Base-by-base conservation (phyloP, 2,888 invertebrate species). In the Drosophila nigricruria region DNA sequence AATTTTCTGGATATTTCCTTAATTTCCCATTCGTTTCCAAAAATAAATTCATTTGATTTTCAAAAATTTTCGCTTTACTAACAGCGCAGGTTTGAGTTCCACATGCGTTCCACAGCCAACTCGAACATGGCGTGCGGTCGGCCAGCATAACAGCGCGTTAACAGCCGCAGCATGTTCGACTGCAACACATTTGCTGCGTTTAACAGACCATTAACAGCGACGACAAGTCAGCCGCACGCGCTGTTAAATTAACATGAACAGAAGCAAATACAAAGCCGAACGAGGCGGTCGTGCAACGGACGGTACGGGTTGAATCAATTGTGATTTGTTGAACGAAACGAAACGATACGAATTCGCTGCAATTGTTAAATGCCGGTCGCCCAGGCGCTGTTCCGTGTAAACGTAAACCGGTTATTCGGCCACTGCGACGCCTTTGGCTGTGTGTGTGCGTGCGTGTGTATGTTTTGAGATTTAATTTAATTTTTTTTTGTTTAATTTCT, bases 211-310 rank as follows among this genome's bases (percentile, higher is more conserved):
- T 20, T 42, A 42, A 40, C 40, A 56, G 38, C 8, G 52, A 8
- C 42, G 40, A 30, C 40, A 32, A 50, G 56, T 27, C 18, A 58
- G 47, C 47, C 40, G 47, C 59, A 72, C 38, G 20, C 20, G 1
- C 47, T 67, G 73, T 72, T 76, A 72, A 53, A 14, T 56, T 43
- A 53, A 59, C 47, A 52, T 50, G 62, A 66, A 61, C 79, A 77
- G 79, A 79, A 77, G 79, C 77, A 67, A 79, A 77, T 59, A 58
- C 75, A 77, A 75, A 79, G 75, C 77, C 77, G 66, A 77, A 67
- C 70, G 38, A 75, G 54, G 63, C 79, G 79, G 77, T 79, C 75
- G 77, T 75, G 76, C 50, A 45, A 52, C 79, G 79, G 79, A 79
- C 79, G 77, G 70, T 79, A 58, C 79, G 77, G 77, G 59, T 60